Percentiles rank a stretch among this genome's conserved stretches.
Conservation (phyloP, 2,113 vertebrate species). For the Indri indri region DNA sequence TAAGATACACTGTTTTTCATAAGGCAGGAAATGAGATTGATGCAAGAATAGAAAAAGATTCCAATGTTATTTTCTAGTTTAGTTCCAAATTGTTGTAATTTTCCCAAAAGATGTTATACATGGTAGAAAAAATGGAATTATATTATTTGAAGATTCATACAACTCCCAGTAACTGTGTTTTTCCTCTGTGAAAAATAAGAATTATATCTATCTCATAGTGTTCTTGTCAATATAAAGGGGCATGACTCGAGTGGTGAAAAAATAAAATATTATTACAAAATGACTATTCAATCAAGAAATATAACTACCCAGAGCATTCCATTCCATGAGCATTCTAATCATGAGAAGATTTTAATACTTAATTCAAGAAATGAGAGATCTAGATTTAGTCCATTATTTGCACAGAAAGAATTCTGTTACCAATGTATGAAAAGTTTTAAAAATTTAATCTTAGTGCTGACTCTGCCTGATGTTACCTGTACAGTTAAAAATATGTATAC, state of each 20-base stretch:
- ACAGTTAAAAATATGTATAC: neutral
- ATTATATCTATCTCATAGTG: neutral
- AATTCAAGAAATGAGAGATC: neutral
- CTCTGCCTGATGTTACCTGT: neutral
- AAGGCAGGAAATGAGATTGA: neutral
- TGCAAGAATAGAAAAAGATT: neutral
- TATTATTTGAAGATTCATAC: neutral
- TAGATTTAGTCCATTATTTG: neutral
- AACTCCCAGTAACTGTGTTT: neutral
- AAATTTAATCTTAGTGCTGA: neutral
- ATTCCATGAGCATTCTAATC: neutral
- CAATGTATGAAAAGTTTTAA: constrained; percentile 18
- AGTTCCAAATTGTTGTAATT: neutral
- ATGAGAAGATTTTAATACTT: neutral
- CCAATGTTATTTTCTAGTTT: neutral
- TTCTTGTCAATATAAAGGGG: constrained; percentile 1
- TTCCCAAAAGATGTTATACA: neutral
- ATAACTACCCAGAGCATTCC: neutral
- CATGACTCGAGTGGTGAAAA: neutral
- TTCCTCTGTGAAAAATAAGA: constrained; percentile 2
- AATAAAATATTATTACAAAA: neutral
- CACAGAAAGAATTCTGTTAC: neutral
- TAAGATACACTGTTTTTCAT: neutral
- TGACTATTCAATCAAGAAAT: neutral
- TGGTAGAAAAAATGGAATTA: neutral